Base-by-base conservation (phyloP, 1,140 invertebrate species). In the Magallana angulata region DNA sequence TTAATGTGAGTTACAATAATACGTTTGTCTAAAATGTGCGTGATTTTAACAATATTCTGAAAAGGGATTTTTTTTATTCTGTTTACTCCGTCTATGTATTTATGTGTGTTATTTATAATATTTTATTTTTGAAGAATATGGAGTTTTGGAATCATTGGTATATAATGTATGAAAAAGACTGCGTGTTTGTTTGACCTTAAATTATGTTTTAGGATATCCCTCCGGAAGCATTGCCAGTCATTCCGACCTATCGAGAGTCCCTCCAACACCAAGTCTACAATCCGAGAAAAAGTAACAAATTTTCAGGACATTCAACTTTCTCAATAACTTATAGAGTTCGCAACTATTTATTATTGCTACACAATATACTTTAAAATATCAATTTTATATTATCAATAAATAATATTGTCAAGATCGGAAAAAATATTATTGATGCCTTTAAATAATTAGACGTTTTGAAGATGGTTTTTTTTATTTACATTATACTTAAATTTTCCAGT, bases 201-300 rank as follows among this genome's bases (percentile, higher is more conserved):
- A 4, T 30, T 9, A 30, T 8, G 24, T 76, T 76, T 76, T 12
- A 76, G 68, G 68, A 76, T 24, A 76, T 76, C 8, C 68, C 68
- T 18, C 24, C 68, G 2, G 68, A 76, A 76, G 68, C 68, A 12
- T 24, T 76, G 4, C 68, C 68, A 14, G 68, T 76, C 8, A 76
- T 76, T 12, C 68, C 68, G 8, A 76, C 68, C 68, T 76, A 76
- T 11, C 7, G 68, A 12, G 68, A 76, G 18, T 76, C 68, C 1
- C 18, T 76, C 11, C 68, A 76, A 12, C 68, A 76, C 30, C 24
- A 76, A 7, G 68, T 76, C 6, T 76, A 76, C 68, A 76, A 76
- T 30, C 68, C 68, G 3, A 76, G 68, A 76, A 76, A 76, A 76
- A 30, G 68, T 76, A 76, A 36, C 9, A 11, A 11, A 18, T 30